Evolutionary conservation across 2,797 vertebrate species (phyloP).

Genomic region (Hafferia zeledoni): DNA sequence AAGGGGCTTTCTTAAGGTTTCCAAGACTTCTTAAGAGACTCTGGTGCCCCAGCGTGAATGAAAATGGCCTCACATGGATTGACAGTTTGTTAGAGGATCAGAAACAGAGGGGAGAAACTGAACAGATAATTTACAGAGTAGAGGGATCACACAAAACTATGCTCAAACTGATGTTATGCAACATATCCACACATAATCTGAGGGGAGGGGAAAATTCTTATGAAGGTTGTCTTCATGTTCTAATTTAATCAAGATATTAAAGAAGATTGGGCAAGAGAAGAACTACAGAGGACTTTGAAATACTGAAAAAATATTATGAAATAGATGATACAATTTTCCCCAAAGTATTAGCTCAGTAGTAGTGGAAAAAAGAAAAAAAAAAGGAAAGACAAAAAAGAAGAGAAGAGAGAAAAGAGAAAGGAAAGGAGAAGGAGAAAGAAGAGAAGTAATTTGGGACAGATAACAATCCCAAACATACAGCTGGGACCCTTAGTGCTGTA

Average conservation of each 20-base stretch:
- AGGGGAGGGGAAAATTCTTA: no score
- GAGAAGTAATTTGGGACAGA: not conserved
- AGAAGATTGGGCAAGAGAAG: no score
- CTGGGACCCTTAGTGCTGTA: not conserved
- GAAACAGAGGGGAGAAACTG: not conserved
- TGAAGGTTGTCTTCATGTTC: no score
- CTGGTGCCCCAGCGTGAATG: not conserved
- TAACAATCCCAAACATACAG: not conserved
- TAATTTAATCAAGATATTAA: no score
- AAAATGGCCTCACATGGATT: not conserved
- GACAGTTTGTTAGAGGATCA: not conserved
- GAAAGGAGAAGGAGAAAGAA: no score
- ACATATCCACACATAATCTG: not conserved
- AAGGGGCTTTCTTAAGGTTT: not conserved
- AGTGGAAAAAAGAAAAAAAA: no score
- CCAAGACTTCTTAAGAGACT: not conserved
- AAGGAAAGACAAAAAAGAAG: not conserved
- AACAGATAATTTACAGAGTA: not conserved
- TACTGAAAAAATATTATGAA: no score
- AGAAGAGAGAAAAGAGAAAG: accelerated
- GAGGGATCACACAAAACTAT: not conserved
- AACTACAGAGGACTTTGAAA: no score
- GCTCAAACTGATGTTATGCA: not conserved
- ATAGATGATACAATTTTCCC: no score
- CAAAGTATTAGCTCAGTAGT: no score